Evolutionary conservation across 2,797 vertebrate genomes (phyloP).

Genomic region (Australoheros facetus): DNA sequence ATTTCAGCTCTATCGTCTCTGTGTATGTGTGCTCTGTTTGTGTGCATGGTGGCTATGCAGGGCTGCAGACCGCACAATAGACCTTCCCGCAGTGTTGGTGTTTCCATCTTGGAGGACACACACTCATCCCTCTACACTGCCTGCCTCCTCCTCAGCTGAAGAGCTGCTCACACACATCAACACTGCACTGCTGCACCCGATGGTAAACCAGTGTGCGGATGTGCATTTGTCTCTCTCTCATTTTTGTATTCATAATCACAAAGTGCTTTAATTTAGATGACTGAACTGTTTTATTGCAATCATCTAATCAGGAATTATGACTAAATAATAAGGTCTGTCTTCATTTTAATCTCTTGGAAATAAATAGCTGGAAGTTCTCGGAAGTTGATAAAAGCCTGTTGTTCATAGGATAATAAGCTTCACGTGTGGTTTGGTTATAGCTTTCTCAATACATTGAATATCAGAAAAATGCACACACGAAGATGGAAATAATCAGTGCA

Average conservation of each 20-base stretch:
- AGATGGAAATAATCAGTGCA: background rate
- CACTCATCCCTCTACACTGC: constrained; percentile 66
- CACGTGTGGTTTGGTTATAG: background rate
- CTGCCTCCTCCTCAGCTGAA: constrained; percentile 35
- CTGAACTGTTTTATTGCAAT: background rate
- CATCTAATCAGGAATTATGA: background rate
- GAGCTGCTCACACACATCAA: constrained; percentile 79
- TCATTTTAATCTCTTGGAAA: background rate
- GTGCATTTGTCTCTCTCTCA: background rate
- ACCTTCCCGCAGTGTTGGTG: constrained; percentile 85
- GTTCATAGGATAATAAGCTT: background rate
- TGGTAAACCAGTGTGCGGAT: constrained; percentile 81
- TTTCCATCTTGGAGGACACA: constrained; percentile 69
- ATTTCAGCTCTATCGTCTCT: background rate
- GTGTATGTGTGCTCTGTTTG: background rate
- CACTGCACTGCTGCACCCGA: constrained; percentile 74
- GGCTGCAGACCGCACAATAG: constrained; percentile 74
- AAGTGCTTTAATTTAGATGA: background rate
- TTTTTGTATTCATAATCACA: background rate
- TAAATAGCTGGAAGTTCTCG: background rate
- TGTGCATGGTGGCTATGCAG: constrained; percentile 64
- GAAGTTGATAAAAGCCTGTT: background rate
- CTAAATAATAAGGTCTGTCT: background rate
- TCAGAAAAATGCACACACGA: background rate
- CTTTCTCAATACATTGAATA: background rate